Base-by-base conservation (phyloP, 2,888 invertebrate genomes). In the Malthinus flaveolus region DNA sequence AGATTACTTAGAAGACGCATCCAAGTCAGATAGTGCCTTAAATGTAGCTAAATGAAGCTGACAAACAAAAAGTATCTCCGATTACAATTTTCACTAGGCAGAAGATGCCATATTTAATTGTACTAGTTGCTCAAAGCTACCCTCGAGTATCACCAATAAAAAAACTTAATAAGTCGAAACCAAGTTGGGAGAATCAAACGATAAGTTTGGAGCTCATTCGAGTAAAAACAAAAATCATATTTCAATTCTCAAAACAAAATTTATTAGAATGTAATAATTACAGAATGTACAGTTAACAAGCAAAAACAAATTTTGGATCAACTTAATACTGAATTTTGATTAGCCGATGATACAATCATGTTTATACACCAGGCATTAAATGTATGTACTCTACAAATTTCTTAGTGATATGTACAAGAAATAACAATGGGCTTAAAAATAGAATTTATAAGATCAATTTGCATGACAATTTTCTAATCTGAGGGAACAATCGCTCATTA, bases 321-420 rank as follows among this genome's bases (percentile, higher is more conserved):
- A 58, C 35, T 48, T 58, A 58, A 58, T 58, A 58, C 58, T 58
- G 58, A 33, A 54, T 55, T 50, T 55, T 59, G 59, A 54, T 57
- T 55, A 39, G 42, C 31, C 32, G 34, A 37, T 49, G 12, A 49
- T 49, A 36, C 34, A 23, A 42, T 42, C 15, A 12, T 54, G 39
- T 54, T 46, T 11, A 50, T 7, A 32, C 48, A 33, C 31, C 42
- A 34, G 52, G 52, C 57, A 57, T 49, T 47, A 50, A 23, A 23
- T 23, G 23, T 23, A 58, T 49, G 32, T 58, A 35, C 33, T 39
- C 23, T 57, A 51, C 37, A 52, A 35, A 23, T 39, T 49, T 31
- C 8, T 34, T 51, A 47, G 48, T 58, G 53, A 58, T 58, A 58
- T 58, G 53, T 58, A 58, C 58, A 58, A 54, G 51, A 52, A 58